A percentile compares a stretch with the other conserved stretches of the same genome.
Conservation (phyloP, 2,113 vertebrate species). For the Thalassarche chlororhynchos region DNA sequence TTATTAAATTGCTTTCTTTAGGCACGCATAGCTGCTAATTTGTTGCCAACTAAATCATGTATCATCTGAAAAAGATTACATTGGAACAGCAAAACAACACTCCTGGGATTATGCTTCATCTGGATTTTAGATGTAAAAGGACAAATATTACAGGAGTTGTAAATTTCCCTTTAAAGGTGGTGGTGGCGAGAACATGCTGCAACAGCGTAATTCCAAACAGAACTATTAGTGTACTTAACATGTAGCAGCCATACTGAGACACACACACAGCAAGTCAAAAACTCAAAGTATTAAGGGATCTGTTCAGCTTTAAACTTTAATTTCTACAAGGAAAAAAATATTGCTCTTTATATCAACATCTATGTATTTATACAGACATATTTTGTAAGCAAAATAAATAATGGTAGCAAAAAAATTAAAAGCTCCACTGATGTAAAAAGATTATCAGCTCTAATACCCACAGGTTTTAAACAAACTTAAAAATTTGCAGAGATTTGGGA, state of each 20-base stretch:
- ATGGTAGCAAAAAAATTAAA: background rate
- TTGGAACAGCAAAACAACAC: conserved; percentile 31
- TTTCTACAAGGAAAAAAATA: background rate
- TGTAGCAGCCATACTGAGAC: background rate
- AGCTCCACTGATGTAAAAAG: background rate
- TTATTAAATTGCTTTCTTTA: conserved; percentile 81
- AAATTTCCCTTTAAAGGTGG: conserved; percentile 35
- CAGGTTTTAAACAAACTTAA: background rate
- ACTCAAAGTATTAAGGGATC: background rate
- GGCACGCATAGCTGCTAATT: conserved; percentile 73
- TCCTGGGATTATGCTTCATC: conserved; percentile 59
- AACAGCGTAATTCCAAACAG: background rate
- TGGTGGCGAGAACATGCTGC: background rate
- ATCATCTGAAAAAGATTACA: conserved; percentile 70
- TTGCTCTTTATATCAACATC: background rate
- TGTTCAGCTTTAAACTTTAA: background rate
- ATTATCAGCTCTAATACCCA: background rate
- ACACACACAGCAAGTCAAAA: background rate
- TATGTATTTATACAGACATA: background rate
- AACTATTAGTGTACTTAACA: background rate
- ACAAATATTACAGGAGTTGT: conserved; percentile 12
- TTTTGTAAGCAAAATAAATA: background rate
- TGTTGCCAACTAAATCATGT: conserved; percentile 75
- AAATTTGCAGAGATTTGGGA: background rate
- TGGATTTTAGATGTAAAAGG: conserved; percentile 65